Conservation (phyloP, 2,113 vertebrate species). For the Copsychus sechellarum region DNA sequence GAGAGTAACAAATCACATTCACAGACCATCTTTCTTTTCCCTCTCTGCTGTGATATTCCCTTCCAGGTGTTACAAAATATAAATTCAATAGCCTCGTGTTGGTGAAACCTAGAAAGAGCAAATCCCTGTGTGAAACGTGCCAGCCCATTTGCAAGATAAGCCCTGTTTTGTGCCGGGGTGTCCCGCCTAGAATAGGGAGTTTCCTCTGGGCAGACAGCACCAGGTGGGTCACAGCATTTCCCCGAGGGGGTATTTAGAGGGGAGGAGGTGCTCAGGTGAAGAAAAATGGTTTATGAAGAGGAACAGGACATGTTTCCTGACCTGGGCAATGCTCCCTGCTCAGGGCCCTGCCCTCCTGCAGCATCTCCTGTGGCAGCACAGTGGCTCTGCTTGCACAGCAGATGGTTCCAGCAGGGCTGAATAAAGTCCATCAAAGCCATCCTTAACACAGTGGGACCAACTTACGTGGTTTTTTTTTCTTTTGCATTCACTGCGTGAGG, state of each 20-base stretch:
- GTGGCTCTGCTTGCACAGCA: fast-evolving
- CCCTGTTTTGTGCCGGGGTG: neutral
- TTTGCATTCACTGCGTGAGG: neutral
- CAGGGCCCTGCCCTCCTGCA: neutral
- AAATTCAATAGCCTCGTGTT: neutral
- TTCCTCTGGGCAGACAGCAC: neutral
- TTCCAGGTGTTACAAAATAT: neutral
- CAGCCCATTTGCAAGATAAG: neutral
- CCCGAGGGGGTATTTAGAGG: neutral
- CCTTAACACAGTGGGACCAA: neutral
- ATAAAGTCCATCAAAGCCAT: neutral
- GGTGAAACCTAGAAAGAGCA: neutral
- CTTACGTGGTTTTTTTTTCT: neutral
- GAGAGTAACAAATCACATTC: neutral
- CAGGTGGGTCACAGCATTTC: fast-evolving
- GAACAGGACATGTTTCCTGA: neutral
- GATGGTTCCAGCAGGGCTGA: neutral
- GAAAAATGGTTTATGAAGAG: neutral
- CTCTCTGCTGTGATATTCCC: neutral
- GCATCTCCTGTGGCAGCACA: neutral
- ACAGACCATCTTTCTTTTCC: neutral
- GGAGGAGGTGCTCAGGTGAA: fast-evolving
- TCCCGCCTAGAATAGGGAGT: fast-evolving
- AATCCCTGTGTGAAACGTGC: neutral
- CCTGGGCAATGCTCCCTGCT: neutral